These are phyloP conservation scores for Apostichopus japonicus DNA, from an alignment of 35 echinoderm and acorn worm genomes.

Conservation along the genomic window DNA sequence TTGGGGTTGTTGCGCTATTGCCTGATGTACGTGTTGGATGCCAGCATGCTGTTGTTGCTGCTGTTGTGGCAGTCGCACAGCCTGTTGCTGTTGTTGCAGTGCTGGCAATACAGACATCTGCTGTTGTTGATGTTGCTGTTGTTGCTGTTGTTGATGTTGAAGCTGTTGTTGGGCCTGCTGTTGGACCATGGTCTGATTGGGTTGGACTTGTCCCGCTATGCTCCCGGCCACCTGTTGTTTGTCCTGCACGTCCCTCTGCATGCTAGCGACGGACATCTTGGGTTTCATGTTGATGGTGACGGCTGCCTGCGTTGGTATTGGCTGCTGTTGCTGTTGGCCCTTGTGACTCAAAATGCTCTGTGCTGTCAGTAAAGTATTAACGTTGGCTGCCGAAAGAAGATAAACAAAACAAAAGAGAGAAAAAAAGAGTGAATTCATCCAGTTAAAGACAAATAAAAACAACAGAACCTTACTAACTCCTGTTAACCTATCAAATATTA, in stretches of 20 bases:
- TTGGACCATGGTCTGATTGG: slow-evolving; percentile 1
- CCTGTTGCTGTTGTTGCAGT: background rate
- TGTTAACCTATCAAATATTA: too few species aligned
- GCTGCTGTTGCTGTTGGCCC: background rate
- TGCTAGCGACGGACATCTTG: background rate
- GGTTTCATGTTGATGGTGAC: background rate
- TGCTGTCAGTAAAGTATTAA: background rate
- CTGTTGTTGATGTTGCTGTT: background rate
- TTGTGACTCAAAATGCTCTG: background rate
- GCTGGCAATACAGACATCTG: background rate
- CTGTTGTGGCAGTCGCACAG: background rate
- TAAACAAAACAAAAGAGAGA: background rate
- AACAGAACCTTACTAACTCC: too few species aligned
- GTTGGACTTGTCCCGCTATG: background rate
- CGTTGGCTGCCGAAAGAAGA: background rate
- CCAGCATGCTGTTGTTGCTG: background rate
- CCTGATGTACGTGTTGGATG: too few species aligned
- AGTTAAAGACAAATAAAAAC: background rate
- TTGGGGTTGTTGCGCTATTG: background rate
- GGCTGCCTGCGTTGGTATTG: background rate
- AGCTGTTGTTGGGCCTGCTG: slow-evolving; percentile 17
- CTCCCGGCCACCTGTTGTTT: slow-evolving; percentile 2
- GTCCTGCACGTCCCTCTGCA: slow-evolving; percentile 2
- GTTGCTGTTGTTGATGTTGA: slow-evolving; percentile 39
- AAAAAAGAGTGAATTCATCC: background rate